Evolutionary conservation across 2,113 vertebrate species (phyloP).

Genomic region (Melanerpes aurifrons): DNA sequence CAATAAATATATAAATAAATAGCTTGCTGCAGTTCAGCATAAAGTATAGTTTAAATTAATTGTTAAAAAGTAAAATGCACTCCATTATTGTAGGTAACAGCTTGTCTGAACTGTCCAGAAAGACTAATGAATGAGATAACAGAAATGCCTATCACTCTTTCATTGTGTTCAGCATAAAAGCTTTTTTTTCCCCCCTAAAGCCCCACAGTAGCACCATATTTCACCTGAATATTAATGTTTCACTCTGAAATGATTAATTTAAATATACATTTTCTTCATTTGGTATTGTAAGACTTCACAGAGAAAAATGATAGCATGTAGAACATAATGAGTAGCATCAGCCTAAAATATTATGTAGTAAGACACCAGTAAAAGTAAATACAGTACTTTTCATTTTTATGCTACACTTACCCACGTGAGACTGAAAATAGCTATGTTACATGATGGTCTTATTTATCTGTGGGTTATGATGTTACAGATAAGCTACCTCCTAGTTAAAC

Average conservation of each 20-base stretch:
- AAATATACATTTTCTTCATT: slow-evolving; percentile 15
- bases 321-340: slow-evolving; percentile 21
- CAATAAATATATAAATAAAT: slow-evolving; percentile 23
- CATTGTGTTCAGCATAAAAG: slow-evolving; percentile 39
- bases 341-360: slow-evolving; percentile 21
- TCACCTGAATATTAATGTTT: slow-evolving; percentile 60
- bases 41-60: slow-evolving; percentile 7
- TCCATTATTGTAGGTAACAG: slow-evolving; percentile 17
- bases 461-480: not conserved
- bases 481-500: not conserved
- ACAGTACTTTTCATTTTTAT: not conserved
- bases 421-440: not conserved
- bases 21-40: not conserved
- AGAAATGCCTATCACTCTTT: slow-evolving; percentile 51
- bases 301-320: not conserved
- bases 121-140: slow-evolving; percentile 65
- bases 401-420: not conserved
- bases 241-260: slow-evolving; percentile 20
- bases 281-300: slow-evolving; percentile 5
- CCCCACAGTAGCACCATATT: slow-evolving; percentile 23
- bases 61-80: slow-evolving; percentile 29
- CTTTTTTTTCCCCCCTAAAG: not conserved
- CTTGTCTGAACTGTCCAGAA: slow-evolving; percentile 61
- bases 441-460: not conserved
- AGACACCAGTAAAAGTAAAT: slow-evolving; percentile 8